Conservation (phyloP, 2,113 vertebrate genomes). For the Chionomys nivalis region DNA sequence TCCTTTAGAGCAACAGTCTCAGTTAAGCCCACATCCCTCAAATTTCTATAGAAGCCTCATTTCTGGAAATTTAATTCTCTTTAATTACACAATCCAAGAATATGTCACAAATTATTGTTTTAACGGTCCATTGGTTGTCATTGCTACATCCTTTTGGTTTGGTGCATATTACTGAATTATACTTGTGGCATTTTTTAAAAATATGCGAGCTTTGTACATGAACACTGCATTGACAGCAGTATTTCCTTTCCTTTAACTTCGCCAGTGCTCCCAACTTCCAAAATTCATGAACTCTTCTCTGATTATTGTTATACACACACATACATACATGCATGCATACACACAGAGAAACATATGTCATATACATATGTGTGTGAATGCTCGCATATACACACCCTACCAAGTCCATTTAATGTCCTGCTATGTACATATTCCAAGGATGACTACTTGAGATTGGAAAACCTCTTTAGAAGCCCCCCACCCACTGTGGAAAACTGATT, state of each 20-base stretch:
- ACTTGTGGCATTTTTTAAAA: background rate
- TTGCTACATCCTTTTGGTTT: fast-evolving
- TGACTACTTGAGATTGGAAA: background rate
- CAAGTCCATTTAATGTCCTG: background rate
- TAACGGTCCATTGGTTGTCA: background rate
- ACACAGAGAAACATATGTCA: too few species aligned
- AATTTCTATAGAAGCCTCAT: background rate
- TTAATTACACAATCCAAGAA: background rate
- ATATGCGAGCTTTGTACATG: too few species aligned
- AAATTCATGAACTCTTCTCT: background rate
- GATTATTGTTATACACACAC: background rate
- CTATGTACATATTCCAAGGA: background rate
- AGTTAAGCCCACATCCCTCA: background rate
- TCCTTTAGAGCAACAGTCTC: background rate
- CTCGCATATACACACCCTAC: background rate
- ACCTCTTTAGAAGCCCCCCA: background rate
- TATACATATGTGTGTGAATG: background rate
- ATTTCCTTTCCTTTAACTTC: background rate
- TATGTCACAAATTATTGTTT: background rate
- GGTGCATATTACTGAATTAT: background rate
- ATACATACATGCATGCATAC: background rate
- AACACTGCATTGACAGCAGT: too few species aligned
- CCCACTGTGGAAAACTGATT: background rate
- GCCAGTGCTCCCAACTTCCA: background rate
- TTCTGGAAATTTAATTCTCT: background rate